Evolutionary conservation across 2,113 vertebrate species (phyloP).

Genomic region (Brachyistius frenatus): DNA sequence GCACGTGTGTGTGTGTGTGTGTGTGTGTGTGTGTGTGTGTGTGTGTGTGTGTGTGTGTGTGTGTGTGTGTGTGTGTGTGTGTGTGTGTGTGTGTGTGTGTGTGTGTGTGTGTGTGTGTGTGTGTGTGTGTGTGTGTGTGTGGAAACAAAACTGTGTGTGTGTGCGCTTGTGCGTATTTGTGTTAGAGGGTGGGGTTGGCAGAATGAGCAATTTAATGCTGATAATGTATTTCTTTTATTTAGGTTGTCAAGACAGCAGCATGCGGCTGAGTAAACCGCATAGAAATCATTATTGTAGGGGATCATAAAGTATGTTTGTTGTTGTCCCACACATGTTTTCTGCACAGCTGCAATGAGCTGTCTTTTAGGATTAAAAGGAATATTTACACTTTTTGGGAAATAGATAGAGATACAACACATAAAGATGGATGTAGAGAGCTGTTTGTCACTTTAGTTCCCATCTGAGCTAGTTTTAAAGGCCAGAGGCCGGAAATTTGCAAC

Average conservation of each 20-base stretch:
- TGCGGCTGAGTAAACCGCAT: neutral
- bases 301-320: constrained; percentile 4
- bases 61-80: neutral
- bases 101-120: neutral
- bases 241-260: constrained; percentile 19
- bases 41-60: neutral
- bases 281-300: constrained; percentile 8
- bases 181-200: constrained; percentile 45
- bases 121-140: too few species aligned
- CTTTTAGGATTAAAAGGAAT: neutral
- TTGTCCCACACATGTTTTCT: neutral
- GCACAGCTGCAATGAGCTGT: neutral
- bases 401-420: too few species aligned
- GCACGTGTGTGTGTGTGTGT: constrained; percentile 9
- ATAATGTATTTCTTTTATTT: constrained; percentile 13
- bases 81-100: too few species aligned
- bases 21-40: neutral
- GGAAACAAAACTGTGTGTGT: neutral
- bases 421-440: too few species aligned
- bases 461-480: too few species aligned
- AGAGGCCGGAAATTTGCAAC: too few species aligned
- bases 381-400: too few species aligned
- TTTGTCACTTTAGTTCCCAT: too few species aligned
- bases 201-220: neutral
- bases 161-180: constrained; percentile 13